These are phyloP conservation scores for Notolepis coatsorum DNA, from an alignment of 2,797 vertebrate genomes.

Conservation along the genomic window DNA sequence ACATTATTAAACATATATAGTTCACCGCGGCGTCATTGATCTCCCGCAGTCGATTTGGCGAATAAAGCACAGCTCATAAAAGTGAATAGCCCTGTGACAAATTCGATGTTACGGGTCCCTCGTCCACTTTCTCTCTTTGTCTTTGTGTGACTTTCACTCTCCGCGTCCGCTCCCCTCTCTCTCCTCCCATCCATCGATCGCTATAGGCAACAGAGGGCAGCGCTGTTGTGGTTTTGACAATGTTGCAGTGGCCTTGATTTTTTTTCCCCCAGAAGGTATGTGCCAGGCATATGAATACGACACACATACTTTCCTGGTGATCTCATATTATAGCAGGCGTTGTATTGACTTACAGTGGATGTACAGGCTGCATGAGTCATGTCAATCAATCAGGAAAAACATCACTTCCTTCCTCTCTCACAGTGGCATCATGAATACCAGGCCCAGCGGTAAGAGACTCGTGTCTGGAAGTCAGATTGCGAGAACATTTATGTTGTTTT, in stretches of 20 bases:
- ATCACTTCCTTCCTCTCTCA: not conserved
- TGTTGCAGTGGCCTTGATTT: not conserved
- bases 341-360: not conserved
- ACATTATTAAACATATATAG: constrained; percentile 21
- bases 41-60: constrained; percentile 65
- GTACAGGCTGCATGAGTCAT: not conserved
- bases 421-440: constrained; percentile 12
- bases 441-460: too few relatives aligned
- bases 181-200: not conserved
- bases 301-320: not conserved
- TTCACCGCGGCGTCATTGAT: constrained; percentile 61
- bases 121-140: not conserved
- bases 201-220: too few relatives aligned
- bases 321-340: constrained; percentile 6
- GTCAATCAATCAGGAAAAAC: constrained; percentile 9
- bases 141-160: not conserved
- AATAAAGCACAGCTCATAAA: constrained; percentile 70
- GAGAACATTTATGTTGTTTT: too few relatives aligned
- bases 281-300: not conserved
- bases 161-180: not conserved
- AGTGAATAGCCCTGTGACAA: too few relatives aligned
- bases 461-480: too few relatives aligned
- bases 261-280: not conserved
- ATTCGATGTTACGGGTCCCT: too few relatives aligned
- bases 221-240: not conserved